A percentile compares a stretch with the other conserved stretches of the same genome.
These are phyloP conservation scores for Rynchops niger DNA, from an alignment of 2,113 vertebrate species.

Conservation along the genomic window DNA sequence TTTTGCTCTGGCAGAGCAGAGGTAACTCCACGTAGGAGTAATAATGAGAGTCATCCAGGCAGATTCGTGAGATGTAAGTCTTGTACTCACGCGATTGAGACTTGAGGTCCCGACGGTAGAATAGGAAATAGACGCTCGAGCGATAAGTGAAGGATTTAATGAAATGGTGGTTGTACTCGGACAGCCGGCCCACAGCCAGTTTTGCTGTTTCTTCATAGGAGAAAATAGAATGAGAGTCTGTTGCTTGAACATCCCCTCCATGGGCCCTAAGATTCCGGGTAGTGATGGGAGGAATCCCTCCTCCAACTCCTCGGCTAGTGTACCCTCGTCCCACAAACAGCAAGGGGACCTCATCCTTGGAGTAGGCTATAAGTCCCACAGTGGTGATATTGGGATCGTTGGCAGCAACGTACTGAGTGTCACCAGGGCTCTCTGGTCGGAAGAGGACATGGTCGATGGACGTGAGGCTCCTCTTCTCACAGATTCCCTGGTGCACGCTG, in stretches of 20 bases:
- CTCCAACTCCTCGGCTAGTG: slow-evolving; percentile 84
- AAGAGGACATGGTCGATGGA: slow-evolving; percentile 80
- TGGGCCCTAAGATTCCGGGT: slow-evolving; percentile 83
- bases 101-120: slow-evolving; percentile 92
- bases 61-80: slow-evolving; percentile 92
- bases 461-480: slow-evolving; percentile 86
- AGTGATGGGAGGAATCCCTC: slow-evolving; percentile 92
- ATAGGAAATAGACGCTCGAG: slow-evolving; percentile 91
- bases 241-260: background rate
- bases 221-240: slow-evolving; percentile 87
- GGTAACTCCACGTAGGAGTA: slow-evolving; percentile 97
- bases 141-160: slow-evolving; percentile 87
- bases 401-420: slow-evolving; percentile 94
- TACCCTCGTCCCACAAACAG: slow-evolving; percentile 94
- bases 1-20: slow-evolving; percentile 81
- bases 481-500: slow-evolving; percentile 93
- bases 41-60: slow-evolving; percentile 91
- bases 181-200: slow-evolving; percentile 90
- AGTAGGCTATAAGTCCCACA: slow-evolving; percentile 87
- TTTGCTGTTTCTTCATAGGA: slow-evolving; percentile 97
- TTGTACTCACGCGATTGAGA: slow-evolving; percentile 87
- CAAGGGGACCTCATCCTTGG: slow-evolving; percentile 80
- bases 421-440: slow-evolving; percentile 87
- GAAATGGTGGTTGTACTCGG: slow-evolving; percentile 96
- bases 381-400: slow-evolving; percentile 95